Evolutionary conservation across 2,797 vertebrate species (phyloP), one percentile per base, ranked within the genome.

Genomic region (Artibeus lituratus): DNA sequence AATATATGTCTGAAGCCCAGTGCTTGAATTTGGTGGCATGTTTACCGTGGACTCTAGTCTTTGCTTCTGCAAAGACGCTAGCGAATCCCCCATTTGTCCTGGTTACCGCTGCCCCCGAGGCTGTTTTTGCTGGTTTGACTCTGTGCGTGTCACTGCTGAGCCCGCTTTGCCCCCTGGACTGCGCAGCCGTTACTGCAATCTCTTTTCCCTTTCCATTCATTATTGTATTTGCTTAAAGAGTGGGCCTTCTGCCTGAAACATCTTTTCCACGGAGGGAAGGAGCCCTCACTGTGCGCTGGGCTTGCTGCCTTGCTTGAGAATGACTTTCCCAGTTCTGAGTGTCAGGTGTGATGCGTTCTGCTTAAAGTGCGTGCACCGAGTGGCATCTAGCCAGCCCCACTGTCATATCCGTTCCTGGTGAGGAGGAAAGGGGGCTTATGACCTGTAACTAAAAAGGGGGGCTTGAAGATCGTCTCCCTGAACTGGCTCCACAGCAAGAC

Each of bases 111-210:
- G n/a, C 37, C 65, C n/a, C 72, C 49, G 7, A 37, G 29, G 21
- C 35, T 65, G 18, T 73, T 4, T 67, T 7, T 90, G 90, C 55
- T 39, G 3, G 1, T 18, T 95, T 94, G 72, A 92, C 95, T 57
- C 96, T 77, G 6, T 57, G 96, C 82, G 91, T 93, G 74, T 59
- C 94, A 91, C 57, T 84, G 29, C 19, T 47, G 22, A 94, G 97
- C 70, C 57, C 57, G 9, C 77, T 89, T 32, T 95, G 32, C 83
- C 88, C 24, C 2, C 4, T 2, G 53, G 72, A 12, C 72, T 91
- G 32, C 88, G 10, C 42, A 44, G 0, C 83, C 69, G 0, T 73
- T 82, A 4, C 47, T 47, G 49, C n/a, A 37, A 49, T 9, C 16
- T 84, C 65, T 15, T 47, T 16, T 69, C 37, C 70, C 42, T 70